Conservation (phyloP, 2,113 vertebrate species). For the Esox niger region DNA sequence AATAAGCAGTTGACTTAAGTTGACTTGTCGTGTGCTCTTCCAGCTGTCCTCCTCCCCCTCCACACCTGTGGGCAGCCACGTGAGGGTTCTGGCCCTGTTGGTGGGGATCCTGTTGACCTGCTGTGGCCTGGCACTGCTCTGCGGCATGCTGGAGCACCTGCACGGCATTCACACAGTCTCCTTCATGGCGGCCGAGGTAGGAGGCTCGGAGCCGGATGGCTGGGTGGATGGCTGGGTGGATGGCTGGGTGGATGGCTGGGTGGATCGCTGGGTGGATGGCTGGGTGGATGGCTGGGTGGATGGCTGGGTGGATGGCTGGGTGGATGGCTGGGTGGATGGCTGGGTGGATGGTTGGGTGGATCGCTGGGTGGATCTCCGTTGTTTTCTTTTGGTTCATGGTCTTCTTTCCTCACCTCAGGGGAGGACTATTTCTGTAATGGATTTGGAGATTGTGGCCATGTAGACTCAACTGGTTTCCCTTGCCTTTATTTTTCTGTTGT, state of each 20-base stretch:
- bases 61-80: slow-evolving; percentile 89
- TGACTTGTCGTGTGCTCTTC: slow-evolving; percentile 9
- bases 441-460: neutral
- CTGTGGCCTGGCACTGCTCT: slow-evolving; percentile 84
- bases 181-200: slow-evolving; percentile 98
- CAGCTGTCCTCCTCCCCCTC: slow-evolving; percentile 97
- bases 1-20: neutral
- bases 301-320: no score
- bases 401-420: no score
- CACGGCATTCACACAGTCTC: slow-evolving; percentile 91
- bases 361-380: no score
- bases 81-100: slow-evolving; percentile 86
- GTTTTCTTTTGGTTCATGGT: no score
- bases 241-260: no score
- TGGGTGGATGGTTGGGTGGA: no score
- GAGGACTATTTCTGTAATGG: no score
- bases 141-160: slow-evolving; percentile 80
- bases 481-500: neutral
- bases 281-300: no score
- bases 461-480: neutral
- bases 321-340: no score
- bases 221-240: no score
- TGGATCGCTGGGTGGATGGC: no score
- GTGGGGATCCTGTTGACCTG: slow-evolving; percentile 85
- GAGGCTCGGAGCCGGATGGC: slow-evolving; percentile 29